Conservation (phyloP, 2,888 invertebrate genomes). For the Nomada ruficornis region DNA sequence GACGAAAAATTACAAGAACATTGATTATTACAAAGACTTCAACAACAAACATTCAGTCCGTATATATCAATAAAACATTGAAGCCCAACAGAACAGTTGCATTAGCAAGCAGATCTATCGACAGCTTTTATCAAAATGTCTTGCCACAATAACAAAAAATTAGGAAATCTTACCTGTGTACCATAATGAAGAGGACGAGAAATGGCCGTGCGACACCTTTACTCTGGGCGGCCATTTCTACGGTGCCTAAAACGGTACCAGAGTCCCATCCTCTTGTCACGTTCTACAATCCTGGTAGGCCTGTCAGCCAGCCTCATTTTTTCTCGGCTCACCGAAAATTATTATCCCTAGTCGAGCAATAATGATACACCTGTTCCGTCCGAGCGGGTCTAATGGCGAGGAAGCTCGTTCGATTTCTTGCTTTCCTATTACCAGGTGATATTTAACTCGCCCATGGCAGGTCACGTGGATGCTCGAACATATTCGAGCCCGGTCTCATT, state of each 20-base stretch:
- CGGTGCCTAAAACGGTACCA: constrained; percentile 59
- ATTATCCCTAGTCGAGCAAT: constrained; percentile 54
- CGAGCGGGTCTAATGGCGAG: not conserved
- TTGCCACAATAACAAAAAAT: no score
- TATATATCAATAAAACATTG: no score
- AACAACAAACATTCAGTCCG: no score
- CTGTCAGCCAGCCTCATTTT: constrained; percentile 76
- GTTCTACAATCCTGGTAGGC: constrained; percentile 75
- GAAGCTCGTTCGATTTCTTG: constrained; percentile 64
- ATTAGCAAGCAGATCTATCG: no score
- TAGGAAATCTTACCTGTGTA: no score
- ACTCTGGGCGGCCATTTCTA: constrained; percentile 7
- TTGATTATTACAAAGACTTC: no score
- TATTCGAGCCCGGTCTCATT: constrained; percentile 40
- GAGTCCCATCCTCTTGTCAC: constrained; percentile 55
- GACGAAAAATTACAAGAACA: no score
- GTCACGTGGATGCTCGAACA: constrained; percentile 39
- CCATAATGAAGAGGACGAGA: not conserved
- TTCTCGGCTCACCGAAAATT: constrained; percentile 74
- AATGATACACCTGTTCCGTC: not conserved
- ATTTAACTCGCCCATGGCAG: constrained; percentile 69
- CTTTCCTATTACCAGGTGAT: constrained; percentile 73
- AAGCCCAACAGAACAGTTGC: no score
- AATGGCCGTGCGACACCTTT: not conserved
- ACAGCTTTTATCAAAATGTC: no score